Evolutionary conservation across 2,888 invertebrate species (phyloP), one percentile per base, ranked within the genome.

Genomic region (Oeneis ivallda): DNA sequence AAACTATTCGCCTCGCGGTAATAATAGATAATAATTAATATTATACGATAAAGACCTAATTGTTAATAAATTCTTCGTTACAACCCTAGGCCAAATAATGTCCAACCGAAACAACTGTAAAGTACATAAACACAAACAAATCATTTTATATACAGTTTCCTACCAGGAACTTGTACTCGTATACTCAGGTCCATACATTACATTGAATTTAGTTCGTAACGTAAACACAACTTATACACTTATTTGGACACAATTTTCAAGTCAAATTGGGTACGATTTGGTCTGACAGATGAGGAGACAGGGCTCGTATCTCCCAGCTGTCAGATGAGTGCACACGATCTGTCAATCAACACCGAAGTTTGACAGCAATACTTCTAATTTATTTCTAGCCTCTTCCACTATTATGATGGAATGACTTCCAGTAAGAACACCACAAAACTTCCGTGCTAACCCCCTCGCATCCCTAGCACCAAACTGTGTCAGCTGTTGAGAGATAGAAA

Each of bases 1-100:
- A 79, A 82, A 78, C 78, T 84, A 79, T 72, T 84, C 84, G 86
- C 85, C 84, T 81, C 77, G 85, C 87, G 85, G 86, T 75, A 84
- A 82, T 47, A 15, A 49, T 45, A 15, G 1, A 49, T 17, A 43
- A 43, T 43, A 43, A 83, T 72, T 74, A 11, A 26, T n/a, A 37
- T 37, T 37, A 49, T 59, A 59, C 32, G 49, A 49, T 49, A 37
- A 13, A 49, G n/a, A 78, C 74, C 79, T 86, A 87, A 78, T 84
- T 72, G 78, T 83, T 89, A 91, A 80, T 91, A 91, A 91, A 91
- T 91, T 91, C 90, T 83, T 89, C 78, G 81, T 85, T 84, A 86
- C 83, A 87, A 85, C 84, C 85, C 84, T 83, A 82, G 82, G 81
- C 83, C 84, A 81, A 84, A 79, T 76, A 67, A 69, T 66, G 64